Percentiles rank a stretch among this genome's conserved stretches.
Evolutionary conservation across 2,797 vertebrate species (phyloP).

Genomic region (Masticophis lateralis): DNA sequence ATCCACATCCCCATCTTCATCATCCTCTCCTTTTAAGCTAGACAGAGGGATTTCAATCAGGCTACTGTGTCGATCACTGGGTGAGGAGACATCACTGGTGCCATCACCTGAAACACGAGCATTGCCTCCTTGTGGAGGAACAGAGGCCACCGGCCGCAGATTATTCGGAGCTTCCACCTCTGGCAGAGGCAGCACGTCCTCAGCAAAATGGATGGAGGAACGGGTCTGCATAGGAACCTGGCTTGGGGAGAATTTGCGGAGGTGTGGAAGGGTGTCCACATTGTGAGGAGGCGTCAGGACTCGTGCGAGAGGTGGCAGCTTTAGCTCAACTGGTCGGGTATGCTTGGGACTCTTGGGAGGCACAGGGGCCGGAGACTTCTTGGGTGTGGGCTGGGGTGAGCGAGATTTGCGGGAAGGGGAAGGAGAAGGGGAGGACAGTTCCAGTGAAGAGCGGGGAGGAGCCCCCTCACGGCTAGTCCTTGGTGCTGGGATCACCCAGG

Average conservation of each 20-base stretch:
- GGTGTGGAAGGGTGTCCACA: slow-evolving; percentile 86
- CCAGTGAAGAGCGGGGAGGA: slow-evolving; percentile 8
- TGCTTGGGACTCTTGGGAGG: slow-evolving; percentile 86
- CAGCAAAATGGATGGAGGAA: slow-evolving; percentile 82
- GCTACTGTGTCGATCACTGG: slow-evolving; percentile 74
- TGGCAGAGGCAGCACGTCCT: slow-evolving; percentile 45
- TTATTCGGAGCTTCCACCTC: slow-evolving; percentile 72
- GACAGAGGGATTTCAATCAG: slow-evolving; percentile 86
- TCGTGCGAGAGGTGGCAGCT: slow-evolving; percentile 75
- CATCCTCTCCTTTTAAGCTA: slow-evolving; percentile 69
- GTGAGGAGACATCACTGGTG: slow-evolving; percentile 77
- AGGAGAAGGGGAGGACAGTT: slow-evolving; percentile 62
- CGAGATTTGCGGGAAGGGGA: slow-evolving; percentile 78
- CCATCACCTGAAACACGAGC: slow-evolving; percentile 54
- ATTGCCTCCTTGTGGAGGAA: slow-evolving; percentile 43
- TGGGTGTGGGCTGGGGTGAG: slow-evolving; percentile 72
- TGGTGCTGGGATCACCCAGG: slow-evolving; percentile 81
- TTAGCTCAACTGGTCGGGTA: slow-evolving; percentile 73
- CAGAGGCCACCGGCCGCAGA: slow-evolving; percentile 39
- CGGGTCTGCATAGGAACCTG: slow-evolving; percentile 83
- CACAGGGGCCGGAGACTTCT: slow-evolving; percentile 76
- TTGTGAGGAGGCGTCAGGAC: slow-evolving; percentile 80
- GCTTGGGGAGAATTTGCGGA: slow-evolving; percentile 81
- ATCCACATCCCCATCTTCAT: slow-evolving; percentile 68
- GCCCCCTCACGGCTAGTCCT: slow-evolving; percentile 52